Percentiles rank a stretch among this genome's conserved stretches.
Conservation (phyloP, 2,888 invertebrate genomes). For the Andrena camellia region DNA sequence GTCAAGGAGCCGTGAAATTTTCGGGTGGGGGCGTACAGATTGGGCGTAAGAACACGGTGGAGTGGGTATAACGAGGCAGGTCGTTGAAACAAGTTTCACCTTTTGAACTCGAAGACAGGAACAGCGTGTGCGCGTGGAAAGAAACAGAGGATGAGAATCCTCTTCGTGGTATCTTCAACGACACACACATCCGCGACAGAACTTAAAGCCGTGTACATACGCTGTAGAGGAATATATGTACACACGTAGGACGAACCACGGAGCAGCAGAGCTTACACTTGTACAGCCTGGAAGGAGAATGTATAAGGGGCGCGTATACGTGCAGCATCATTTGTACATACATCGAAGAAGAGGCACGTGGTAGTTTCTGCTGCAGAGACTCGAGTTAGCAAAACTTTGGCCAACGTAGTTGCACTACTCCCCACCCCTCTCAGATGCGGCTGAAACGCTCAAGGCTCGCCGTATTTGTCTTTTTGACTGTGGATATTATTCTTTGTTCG, state of each 20-base stretch:
- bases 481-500: constrained; percentile 24
- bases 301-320: constrained; percentile 11
- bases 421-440: constrained; percentile 40
- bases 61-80: constrained; percentile 66
- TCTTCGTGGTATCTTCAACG: constrained; percentile 63
- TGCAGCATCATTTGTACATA: constrained; percentile 33
- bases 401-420: constrained; percentile 54
- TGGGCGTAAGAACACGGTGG: constrained; percentile 61
- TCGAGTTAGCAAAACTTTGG: constrained; percentile 69
- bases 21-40: constrained; percentile 61
- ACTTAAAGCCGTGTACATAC: constrained; percentile 35
- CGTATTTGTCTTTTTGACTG: constrained; percentile 45
- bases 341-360: constrained; percentile 25
- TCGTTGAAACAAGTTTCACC: constrained; percentile 73
- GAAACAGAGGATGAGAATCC: constrained; percentile 64
- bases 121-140: constrained; percentile 55
- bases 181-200: constrained; percentile 16
- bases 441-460: constrained; percentile 24
- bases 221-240: background rate
- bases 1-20: constrained; percentile 50
- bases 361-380: constrained; percentile 49
- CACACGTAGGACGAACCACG: constrained; percentile 19
- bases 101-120: constrained; percentile 71
- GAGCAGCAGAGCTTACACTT: constrained; percentile 29
- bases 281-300: constrained; percentile 8